Percentiles rank a stretch among this genome's conserved stretches.
These are phyloP conservation scores for Elegia similella DNA, from an alignment of 2,888 invertebrate species.

Conservation along the genomic window DNA sequence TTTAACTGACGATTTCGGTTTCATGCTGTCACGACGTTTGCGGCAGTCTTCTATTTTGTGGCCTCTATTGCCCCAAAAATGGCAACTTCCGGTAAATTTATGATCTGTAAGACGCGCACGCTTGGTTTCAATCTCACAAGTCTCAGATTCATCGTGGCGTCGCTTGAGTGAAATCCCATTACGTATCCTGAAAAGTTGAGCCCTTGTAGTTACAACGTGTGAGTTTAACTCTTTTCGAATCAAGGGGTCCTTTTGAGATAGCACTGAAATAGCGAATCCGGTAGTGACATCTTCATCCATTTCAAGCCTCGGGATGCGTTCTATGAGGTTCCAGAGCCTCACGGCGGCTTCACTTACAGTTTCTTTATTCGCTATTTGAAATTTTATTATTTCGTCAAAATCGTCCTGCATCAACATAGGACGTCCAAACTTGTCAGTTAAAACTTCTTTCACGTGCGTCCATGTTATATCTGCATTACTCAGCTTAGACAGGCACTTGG, in stretches of 20 bases:
- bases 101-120: not conserved
- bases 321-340: slow-evolving; percentile 29
- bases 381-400: slow-evolving; percentile 25
- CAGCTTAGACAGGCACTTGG: not conserved
- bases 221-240: slow-evolving; percentile 27
- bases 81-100: slow-evolving; percentile 23
- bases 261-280: slow-evolving; percentile 24
- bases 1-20: not conserved
- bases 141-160: slow-evolving; percentile 13
- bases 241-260: slow-evolving; percentile 22
- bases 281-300: slow-evolving; percentile 23
- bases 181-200: slow-evolving; percentile 29
- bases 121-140: not conserved
- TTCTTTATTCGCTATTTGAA: not conserved
- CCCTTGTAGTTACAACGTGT: slow-evolving; percentile 20
- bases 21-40: not conserved
- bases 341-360: slow-evolving; percentile 24
- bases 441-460: not conserved
- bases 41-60: not conserved
- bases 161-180: slow-evolving; percentile 26
- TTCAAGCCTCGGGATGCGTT: slow-evolving; percentile 24
- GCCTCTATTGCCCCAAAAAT: not conserved
- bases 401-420: slow-evolving; percentile 38
- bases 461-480: not conserved
- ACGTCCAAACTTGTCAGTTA: not conserved